A percentile compares a stretch with the other conserved stretches of the same genome.
phyloP scores from a whole-genome alignment of 2,888 invertebrate species.

The Subacronicta megacephala region DNA sequence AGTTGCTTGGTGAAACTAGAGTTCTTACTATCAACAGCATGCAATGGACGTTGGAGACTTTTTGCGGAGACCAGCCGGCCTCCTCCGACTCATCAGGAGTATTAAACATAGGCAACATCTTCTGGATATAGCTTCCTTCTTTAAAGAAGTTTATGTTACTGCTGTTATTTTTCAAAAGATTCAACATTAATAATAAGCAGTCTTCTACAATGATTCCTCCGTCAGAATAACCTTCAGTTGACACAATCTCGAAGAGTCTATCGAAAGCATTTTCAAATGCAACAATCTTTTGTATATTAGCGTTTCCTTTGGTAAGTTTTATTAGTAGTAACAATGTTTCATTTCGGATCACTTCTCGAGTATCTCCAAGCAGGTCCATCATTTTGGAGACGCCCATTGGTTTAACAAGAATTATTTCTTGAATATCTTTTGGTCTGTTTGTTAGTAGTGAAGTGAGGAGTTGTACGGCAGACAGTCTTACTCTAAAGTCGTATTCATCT shows the following conservation, averaged over 20 bases:
- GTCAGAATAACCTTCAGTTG: slow-evolving; percentile 97
- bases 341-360: slow-evolving; percentile 98
- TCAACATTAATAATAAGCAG: slow-evolving; percentile 97
- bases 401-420: slow-evolving; percentile 95
- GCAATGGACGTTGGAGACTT: slow-evolving; percentile 97
- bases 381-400: slow-evolving; percentile 99
- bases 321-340: slow-evolving; percentile 97
- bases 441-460: slow-evolving; percentile 96
- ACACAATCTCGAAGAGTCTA: slow-evolving; percentile 97
- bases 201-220: slow-evolving; percentile 99
- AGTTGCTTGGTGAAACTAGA: slow-evolving; percentile 97
- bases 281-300: slow-evolving; percentile 99
- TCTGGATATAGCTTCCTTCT: slow-evolving; percentile 98
- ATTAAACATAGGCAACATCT: slow-evolving; percentile 96
- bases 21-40: slow-evolving; percentile 97
- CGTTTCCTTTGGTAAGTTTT: slow-evolving; percentile 97
- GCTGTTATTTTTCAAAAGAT: slow-evolving; percentile 97
- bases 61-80: slow-evolving; percentile 97
- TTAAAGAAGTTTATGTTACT: slow-evolving; percentile 99
- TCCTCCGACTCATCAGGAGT: slow-evolving; percentile 93
- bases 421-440: slow-evolving; percentile 96
- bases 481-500: slow-evolving; percentile 98
- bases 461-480: slow-evolving; percentile 96
- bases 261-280: slow-evolving; percentile 99
- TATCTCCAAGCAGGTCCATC: slow-evolving; percentile 98